Base-by-base conservation (phyloP, 2,888 invertebrate genomes). In the Azorinus chamasolen region DNA sequence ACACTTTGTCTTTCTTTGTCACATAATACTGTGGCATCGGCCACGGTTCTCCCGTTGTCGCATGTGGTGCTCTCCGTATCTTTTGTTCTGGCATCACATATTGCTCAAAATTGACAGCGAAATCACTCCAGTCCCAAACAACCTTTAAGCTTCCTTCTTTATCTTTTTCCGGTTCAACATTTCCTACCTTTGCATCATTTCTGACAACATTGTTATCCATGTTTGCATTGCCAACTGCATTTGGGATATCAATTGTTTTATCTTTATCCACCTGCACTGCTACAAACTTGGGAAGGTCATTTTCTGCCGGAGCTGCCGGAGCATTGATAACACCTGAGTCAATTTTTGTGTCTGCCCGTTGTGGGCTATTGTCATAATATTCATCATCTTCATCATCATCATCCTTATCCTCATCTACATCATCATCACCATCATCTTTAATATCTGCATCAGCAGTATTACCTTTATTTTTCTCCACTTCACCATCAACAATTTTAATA, bases 1-100 rank as follows among this genome's bases (percentile, higher is more conserved):
- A 89, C 5, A 89, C 76, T 70, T 79, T 84, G 5, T 91, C 91
- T 20, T 92, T 86, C 39, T 91, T 89, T 20, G 92, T 87, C 45
- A 90, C 87, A 82, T 93, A 93, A 48, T 93, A 83, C 75, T 95
- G 94, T 0, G 96, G 96, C 87, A 94, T 93, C 0, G 96, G 96
- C 96, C 96, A 96, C 0, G 95, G 94, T 91, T 95, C 94, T 0
- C 96, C 96, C 0, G 90, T 87, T 3, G 88, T 86, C 14, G 90
- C 78, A 65, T 89, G 88, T 2, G 90, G 90, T 0, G 90, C 88
- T 3, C 90, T 84, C 1, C 91, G 79, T n/a, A 89, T 90, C 70
- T 93, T 91, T 83, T 88, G 88, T 71, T 89, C 90, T 2, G 89
- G 88, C 50, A 84, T 85, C 6, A 88, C 87, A 74, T 88, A 89